A percentile compares a stretch with the other conserved stretches of the same genome.
phyloP scores from a whole-genome alignment of 2,797 vertebrate genomes.

The Pelodytes ibericus region DNA sequence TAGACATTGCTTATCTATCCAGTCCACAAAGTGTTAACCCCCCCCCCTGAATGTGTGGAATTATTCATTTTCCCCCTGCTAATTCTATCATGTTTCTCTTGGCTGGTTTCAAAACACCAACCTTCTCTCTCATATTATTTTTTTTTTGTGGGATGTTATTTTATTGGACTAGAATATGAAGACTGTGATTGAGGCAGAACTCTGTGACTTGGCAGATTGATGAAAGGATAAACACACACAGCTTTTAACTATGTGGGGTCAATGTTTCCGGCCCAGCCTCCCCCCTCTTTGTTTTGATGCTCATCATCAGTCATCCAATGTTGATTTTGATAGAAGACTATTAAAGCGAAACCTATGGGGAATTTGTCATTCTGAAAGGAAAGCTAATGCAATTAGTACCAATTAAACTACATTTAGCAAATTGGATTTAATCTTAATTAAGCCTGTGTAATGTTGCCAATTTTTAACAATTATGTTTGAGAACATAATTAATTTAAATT shows the following conservation, averaged over 20 bases:
- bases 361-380: conserved; percentile 84
- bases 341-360: conserved; percentile 81
- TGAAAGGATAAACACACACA: conserved; percentile 65
- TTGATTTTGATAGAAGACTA: conserved; percentile 78
- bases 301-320: conserved; percentile 74
- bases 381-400: conserved; percentile 86
- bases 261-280: conserved; percentile 41
- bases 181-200: conserved; percentile 72
- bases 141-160: conserved; percentile 73
- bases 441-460: conserved; percentile 85
- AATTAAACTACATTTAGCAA: conserved; percentile 87
- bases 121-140: conserved; percentile 62
- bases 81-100: conserved; percentile 70
- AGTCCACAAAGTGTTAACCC: conserved; percentile 64
- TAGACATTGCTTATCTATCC: conserved; percentile 70
- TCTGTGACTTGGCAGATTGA: conserved; percentile 77
- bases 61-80: conserved; percentile 56
- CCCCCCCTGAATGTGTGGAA: conserved; percentile 69
- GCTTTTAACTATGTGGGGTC: conserved; percentile 52
- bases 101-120: conserved; percentile 67
- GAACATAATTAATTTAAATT: conserved; percentile 88
- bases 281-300: conserved; percentile 61
- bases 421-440: conserved; percentile 88
- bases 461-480: conserved; percentile 88
- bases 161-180: conserved; percentile 74